Evolutionary conservation across 1,140 invertebrate genomes (phyloP), one percentile per base, ranked within the genome.

Genomic region (Drosophila truncata): DNA sequence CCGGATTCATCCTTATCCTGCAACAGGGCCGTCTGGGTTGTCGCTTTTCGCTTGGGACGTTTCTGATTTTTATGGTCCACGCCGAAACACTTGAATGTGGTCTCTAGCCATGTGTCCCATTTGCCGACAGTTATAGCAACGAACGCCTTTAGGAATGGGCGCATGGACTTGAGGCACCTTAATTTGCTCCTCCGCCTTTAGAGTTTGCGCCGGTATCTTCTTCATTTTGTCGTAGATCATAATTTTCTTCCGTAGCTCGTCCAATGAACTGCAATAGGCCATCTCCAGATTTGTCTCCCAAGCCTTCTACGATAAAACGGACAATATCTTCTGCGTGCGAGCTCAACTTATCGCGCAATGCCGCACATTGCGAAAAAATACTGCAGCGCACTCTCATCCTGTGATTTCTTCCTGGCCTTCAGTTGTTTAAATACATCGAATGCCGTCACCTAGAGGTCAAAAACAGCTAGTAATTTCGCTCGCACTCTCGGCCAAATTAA

Each of bases 31-130:
- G 2, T 7, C 11, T 10, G 31, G 8, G 57, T 9, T 18, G 14
- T 5, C 27, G 25, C 13, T 13, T 44, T 10, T 13, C 39, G 39
- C 25, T 31, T 20, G 4, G 55, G 39, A 39, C 25, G 44, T 25
- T 31, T 18, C 39, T 41, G 25, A 5, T 31, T 44, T n/a, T 31
- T 27, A 14, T 59, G 39, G 33, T 44, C 27, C n/a, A 14, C 4
- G 1, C 57, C 11, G 3, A n/a, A 62, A 31, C 31, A 62, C 29
- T 62, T 62, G n/a, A 39, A n/a, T n/a, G n/a, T n/a, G n/a, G n/a
- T n/a, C n/a, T n/a, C n/a, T n/a, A n/a, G n/a, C n/a, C n/a, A n/a
- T n/a, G n/a, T n/a, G n/a, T n/a, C n/a, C 37, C 20, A 58, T 39
- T 27, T 47, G 42, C 27, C 42, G 9, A 10, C 58, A 60, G 2